Base-by-base conservation (phyloP, 92 coral and sea anemone species). In the Porites divaricata region DNA sequence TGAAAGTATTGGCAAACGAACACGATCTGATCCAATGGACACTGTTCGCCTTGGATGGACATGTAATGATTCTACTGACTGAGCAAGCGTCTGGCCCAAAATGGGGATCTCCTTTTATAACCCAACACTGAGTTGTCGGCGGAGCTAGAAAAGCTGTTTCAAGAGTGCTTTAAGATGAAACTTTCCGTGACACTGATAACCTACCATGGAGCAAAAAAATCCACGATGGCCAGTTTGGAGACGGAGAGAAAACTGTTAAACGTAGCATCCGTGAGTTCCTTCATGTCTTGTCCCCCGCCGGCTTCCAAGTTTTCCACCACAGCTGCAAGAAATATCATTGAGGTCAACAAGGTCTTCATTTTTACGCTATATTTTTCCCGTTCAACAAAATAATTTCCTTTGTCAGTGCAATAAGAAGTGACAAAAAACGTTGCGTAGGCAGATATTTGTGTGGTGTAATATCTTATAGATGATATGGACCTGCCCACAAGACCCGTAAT, bases 141-240 rank as follows among this genome's bases (percentile, higher is more conserved):
- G 6, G 3, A 4, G 17, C 22, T 11, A 4, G 57, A 41, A 70
- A 23, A 62, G 53, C 20, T 9, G 4, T 49, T 52, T 12, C 51
- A 10, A 16, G 1, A 8, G 41, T 4, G 15, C 12, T 26, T 1
- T 9, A 54, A 28, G 53, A 24, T 48, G 19, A 53, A 17, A 49
- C 53, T 23, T 26, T 17, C 14, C 45, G 45, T 14, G 66, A 9
- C 53, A 13, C 19, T n/a, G 70, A 59, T 66, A 8, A 72, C 92
- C 41, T 77, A 88, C 92, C 92, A 83, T 1, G 84, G 75, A 2
- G 92, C 92, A 67, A 22, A 88, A 50, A 88, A 88, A 25, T 88
- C 92, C 72, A 88, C 92, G 5, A 83, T 77, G 14, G 84, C 77
- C 11, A 70, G 72, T 5, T 83, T 56, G 0, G 88, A 71, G 1